Evolutionary conservation across 2,888 invertebrate species (phyloP).

Genomic region (Octodonta nipae): DNA sequence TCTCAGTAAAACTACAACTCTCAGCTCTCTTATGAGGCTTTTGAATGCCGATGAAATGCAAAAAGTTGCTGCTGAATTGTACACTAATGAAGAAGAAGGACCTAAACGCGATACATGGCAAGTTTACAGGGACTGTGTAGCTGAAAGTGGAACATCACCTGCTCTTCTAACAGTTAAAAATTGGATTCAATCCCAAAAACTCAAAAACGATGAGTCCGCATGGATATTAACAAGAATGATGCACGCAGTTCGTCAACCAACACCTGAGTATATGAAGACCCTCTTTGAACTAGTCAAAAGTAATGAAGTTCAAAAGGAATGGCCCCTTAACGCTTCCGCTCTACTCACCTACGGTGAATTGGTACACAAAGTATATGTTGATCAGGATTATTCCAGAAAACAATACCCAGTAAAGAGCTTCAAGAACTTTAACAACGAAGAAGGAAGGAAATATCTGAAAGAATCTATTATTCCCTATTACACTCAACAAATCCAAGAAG

Average conservation of each 20-base stretch:
- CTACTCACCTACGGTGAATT: conserved; percentile 48
- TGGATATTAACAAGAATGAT: conserved; percentile 43
- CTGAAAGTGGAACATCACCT: conserved; percentile 54
- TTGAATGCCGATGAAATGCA: conserved; percentile 49
- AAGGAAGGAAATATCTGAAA: conserved; percentile 36
- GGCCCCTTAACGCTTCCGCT: conserved; percentile 41
- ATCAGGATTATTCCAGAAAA: conserved; percentile 43
- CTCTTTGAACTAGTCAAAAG: conserved; percentile 46
- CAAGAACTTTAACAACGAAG: conserved; percentile 43
- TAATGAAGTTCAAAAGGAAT: conserved; percentile 40
- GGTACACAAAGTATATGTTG: conserved; percentile 46
- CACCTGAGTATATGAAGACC: conserved; percentile 46
- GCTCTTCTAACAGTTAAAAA: conserved; percentile 47
- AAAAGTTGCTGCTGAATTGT: conserved; percentile 41
- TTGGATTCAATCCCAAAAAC: conserved; percentile 43
- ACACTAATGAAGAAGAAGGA: conserved; percentile 29
- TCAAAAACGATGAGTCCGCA: conserved; percentile 45
- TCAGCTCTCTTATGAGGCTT: conserved; percentile 44
- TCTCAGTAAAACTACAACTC: conserved; percentile 49
- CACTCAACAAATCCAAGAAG: conserved; percentile 39
- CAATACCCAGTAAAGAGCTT: conserved; percentile 53
- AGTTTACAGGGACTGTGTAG: conserved; percentile 51
- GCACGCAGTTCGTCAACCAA: conserved; percentile 46
- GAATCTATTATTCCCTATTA: conserved; percentile 49
- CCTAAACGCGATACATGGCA: conserved; percentile 42